Evolutionary conservation across 2,888 invertebrate genomes (phyloP).

Genomic region (Notodonta ziczac): DNA sequence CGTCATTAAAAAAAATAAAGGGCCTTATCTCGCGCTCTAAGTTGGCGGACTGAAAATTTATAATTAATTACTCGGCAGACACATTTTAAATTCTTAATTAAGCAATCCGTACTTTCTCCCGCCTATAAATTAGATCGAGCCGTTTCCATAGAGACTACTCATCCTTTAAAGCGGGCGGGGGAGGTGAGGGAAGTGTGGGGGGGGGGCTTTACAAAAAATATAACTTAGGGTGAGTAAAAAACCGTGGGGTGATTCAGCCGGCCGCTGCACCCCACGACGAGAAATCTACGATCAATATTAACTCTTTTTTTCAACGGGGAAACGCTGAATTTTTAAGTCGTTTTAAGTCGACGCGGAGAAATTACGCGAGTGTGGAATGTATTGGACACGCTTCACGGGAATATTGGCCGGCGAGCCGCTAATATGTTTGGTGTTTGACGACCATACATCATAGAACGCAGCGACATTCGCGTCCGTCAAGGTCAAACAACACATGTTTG

Average conservation of each 20-base stretch:
- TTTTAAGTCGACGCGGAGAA: constrained; percentile 61
- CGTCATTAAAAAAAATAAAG: constrained; percentile 52
- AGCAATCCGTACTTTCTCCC: constrained; percentile 84
- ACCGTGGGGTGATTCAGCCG: constrained; percentile 85
- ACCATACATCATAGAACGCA: constrained; percentile 62
- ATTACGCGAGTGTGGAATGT: constrained; percentile 53
- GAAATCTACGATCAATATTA: constrained; percentile 86
- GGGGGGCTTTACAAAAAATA: constrained; percentile 83
- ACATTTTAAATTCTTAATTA: constrained; percentile 85
- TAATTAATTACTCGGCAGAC: constrained; percentile 82
- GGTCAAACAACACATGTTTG: constrained; percentile 67
- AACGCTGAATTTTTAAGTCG: constrained; percentile 81
- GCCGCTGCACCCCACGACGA: constrained; percentile 84
- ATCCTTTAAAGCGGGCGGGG: constrained; percentile 84
- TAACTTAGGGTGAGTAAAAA: constrained; percentile 86
- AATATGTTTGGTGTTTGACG: constrained; percentile 51
- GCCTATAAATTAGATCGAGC: constrained; percentile 85
- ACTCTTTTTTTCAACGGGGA: constrained; percentile 84
- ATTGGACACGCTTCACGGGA: constrained; percentile 44
- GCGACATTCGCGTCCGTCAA: constrained; percentile 54
- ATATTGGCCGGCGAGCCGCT: constrained; percentile 21
- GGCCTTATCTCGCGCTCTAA: constrained; percentile 57
- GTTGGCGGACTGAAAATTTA: constrained; percentile 68
- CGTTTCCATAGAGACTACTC: constrained; percentile 85
- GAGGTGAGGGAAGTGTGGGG: constrained; percentile 52